Base-by-base conservation (phyloP, 2,888 invertebrate genomes). In the Colostygia pectinataria region DNA sequence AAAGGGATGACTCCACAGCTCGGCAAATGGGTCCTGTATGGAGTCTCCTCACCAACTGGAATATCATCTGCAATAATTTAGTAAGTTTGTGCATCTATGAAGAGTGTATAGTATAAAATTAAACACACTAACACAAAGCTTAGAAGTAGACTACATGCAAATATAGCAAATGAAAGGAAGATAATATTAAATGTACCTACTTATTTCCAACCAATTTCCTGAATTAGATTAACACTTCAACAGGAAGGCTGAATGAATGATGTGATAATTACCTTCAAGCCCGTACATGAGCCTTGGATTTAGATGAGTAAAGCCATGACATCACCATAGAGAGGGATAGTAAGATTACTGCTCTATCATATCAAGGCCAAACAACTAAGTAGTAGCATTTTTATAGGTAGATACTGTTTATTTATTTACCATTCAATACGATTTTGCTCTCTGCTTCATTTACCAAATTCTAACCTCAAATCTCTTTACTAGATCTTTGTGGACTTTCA, bases 1-100 rank as follows among this genome's bases (percentile, higher is more conserved):
- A 84, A 6, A 94, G 87, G 18, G 95, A 94, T 66, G 97, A 96
- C 61, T 93, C 94, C 0, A 91, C 85, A 3, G 93, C 92, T 67
- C 91, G 91, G 18, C 90, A 81, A 39, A 83, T 57, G 4, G 83
- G 83, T 50, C 91, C 90, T n/a, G 91, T 90, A 69, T 94, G 93
- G 15, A 92, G 89, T 42, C 93, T 91, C 39, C 91, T 68, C 33
- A 93, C 77, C 61, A 91, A 86, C 71, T 91, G 91, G 61, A 92
- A 86, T 75, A 93, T 89, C 92, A 93, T 93, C 91, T 92, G 83
- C 86, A 88, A 63, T 48, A 25, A 33, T 45, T 59, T 46, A 61
- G 40, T 38, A 37, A 53, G 39, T 41, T 42, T 37, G 28, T 52
- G 33, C 46, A 44, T 36, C 20, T 46, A 49, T 25, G 23, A 29